Conservation (phyloP, 2,888 invertebrate species). For the Antheraea yamamai region DNA sequence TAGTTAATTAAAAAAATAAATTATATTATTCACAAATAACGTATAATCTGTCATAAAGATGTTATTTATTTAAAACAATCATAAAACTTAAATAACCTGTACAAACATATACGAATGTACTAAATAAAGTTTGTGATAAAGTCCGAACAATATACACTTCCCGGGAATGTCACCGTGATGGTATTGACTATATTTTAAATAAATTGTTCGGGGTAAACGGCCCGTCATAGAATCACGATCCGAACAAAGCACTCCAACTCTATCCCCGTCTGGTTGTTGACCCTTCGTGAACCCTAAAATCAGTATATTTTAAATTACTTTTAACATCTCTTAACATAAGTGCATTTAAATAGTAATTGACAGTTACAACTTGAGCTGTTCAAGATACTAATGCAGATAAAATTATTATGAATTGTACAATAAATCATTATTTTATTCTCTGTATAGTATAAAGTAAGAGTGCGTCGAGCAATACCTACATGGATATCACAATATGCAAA, state of each 20-base stretch:
- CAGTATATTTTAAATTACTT: slow-evolving; percentile 6
- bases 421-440: no score
- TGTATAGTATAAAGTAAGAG: background rate
- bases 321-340: background rate
- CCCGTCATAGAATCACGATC: slow-evolving; percentile 44
- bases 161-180: slow-evolving; percentile 11
- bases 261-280: slow-evolving; percentile 73
- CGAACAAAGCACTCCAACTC: slow-evolving; percentile 59
- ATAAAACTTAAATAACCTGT: no score
- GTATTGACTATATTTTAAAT: slow-evolving; percentile 18
- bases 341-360: background rate
- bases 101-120: background rate
- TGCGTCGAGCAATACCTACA: background rate
- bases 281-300: slow-evolving; percentile 38
- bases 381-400: background rate
- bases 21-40: no score
- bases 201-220: slow-evolving; percentile 59
- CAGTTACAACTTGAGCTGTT: slow-evolving; percentile 1
- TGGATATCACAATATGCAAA: no score
- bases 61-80: no score
- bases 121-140: background rate
- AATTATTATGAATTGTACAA: background rate
- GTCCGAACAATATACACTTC: background rate
- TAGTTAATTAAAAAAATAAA: no score
- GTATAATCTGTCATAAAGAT: no score